These are phyloP conservation scores for zebrafish (Danio rerio) DNA, from an alignment of 2,113 vertebrate species.

Conservation along the genomic window GRCz12tu NC_133193.1:31418501-31419000, in stretches of 20 bases:
- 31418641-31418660: not conserved
- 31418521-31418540: constrained; percentile 6
- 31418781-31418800: constrained; percentile 85
- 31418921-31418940: not conserved
- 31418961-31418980: not conserved
- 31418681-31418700: not conserved
- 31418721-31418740: constrained; percentile 77
- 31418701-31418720: not conserved
- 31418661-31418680: not conserved
- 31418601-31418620: not conserved
- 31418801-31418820: constrained; percentile 82
- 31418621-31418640: not conserved
- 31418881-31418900: constrained; percentile 77
- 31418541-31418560: not conserved
- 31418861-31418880: constrained; percentile 76
- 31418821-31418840: constrained; percentile 87
- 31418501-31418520: not conserved
- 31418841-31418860: constrained; percentile 86
- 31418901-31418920: not conserved
- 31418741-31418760: constrained; percentile 84
- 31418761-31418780: constrained; percentile 82
- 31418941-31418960: not conserved
- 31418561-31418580: not conserved
- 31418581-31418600: not conserved
- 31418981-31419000: not conserved